A percentile compares a stretch with the other conserved stretches of the same genome.
These are phyloP conservation scores for Myiozetetes cayanensis DNA, from an alignment of 2,113 vertebrate species.

Conservation along the genomic window DNA sequence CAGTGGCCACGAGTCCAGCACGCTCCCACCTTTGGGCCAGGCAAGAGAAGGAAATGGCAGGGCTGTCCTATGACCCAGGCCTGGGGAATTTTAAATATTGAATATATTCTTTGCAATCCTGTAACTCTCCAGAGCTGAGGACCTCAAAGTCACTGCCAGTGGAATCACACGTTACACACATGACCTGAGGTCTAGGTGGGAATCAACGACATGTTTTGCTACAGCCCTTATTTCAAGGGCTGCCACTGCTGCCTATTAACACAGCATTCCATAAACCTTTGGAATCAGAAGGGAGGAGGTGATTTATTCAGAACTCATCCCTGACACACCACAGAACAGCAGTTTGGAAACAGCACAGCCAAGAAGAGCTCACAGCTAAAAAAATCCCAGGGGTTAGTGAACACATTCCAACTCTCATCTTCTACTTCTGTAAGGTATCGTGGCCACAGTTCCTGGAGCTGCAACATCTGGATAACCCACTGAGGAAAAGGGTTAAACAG, in stretches of 20 bases:
- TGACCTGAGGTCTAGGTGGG: not conserved
- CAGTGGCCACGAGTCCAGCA: accelerated
- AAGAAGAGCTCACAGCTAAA: not conserved
- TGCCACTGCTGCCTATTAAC: not conserved
- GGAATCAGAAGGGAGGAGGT: not conserved
- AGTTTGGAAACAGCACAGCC: not conserved
- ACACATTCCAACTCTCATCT: not conserved
- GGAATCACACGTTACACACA: accelerated
- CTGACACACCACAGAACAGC: not conserved
- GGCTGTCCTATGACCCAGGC: not conserved
- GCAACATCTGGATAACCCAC: not conserved
- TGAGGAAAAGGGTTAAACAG: not conserved
- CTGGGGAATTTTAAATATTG: not conserved
- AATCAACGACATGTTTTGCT: accelerated
- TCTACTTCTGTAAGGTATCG: not conserved
- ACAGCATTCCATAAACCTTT: not conserved
- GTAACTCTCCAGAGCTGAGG: not conserved
- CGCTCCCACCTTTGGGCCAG: accelerated
- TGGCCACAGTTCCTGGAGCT: not conserved
- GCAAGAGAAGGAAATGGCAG: not conserved
- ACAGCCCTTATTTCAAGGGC: not conserved
- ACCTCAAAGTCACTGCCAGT: not conserved
- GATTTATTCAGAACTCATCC: not conserved
- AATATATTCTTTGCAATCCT: not conserved
- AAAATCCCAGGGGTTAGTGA: not conserved